Percentiles rank a stretch among this genome's conserved stretches.
phyloP scores from a whole-genome alignment of 2,113 vertebrate genomes.

The Rallus limicola region DNA sequence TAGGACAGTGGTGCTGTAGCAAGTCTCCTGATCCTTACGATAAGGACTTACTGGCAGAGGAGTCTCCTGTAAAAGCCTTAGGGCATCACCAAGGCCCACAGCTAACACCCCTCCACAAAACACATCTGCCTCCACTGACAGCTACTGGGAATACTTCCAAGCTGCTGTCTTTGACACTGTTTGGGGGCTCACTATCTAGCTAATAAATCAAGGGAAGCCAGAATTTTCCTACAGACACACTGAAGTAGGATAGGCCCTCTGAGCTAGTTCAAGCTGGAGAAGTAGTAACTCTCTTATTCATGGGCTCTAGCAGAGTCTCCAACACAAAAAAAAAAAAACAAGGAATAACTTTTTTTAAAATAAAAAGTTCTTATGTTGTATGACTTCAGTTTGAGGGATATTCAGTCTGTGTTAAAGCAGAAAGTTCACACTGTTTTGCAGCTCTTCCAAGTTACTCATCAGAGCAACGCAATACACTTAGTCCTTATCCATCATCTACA shows the following conservation, averaged over 20 bases:
- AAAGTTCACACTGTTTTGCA: not conserved
- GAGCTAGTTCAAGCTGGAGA: not conserved
- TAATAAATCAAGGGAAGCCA: not conserved
- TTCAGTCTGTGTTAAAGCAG: not conserved
- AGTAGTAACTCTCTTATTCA: not conserved
- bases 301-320: accelerated
- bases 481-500: not conserved
- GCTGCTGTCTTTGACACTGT: not conserved
- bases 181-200: not conserved
- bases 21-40: not conserved
- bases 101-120: not conserved
- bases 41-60: not conserved
- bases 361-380: not conserved
- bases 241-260: not conserved
- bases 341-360: too few relatives aligned
- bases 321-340: too few relatives aligned
- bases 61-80: not conserved
- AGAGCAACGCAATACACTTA: not conserved
- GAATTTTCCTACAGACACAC: not conserved
- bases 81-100: accelerated
- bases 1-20: not conserved
- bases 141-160: not conserved
- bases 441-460: accelerated
- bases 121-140: not conserved
- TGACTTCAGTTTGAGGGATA: not conserved